Base-by-base conservation (phyloP, 2,113 vertebrate species). In the Neopipo cinnamomea region DNA sequence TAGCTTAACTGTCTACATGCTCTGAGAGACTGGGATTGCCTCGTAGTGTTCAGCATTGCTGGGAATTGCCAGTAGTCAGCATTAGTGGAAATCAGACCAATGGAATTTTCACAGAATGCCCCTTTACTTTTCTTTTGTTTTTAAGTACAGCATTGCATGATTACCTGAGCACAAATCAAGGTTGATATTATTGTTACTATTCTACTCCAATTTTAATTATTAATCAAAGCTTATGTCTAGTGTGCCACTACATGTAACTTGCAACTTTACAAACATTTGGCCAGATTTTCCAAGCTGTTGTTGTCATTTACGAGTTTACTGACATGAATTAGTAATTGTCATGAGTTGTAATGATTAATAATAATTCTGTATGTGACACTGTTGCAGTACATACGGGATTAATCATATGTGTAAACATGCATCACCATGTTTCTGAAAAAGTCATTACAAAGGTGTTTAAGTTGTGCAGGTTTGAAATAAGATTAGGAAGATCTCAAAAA, bases 91-190 rank as follows among this genome's bases (percentile, higher is more conserved):
- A 16, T 56, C 52, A 75, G 53, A 56, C 59, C 11, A 14, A 6
- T 35, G 35, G 47, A 74, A 92, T 94, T 87, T 72, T 70, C 46
- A 52, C 52, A 71, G 61, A 68, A 71, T 83, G 35, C 44, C 66
- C 56, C 58, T 83, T 92, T 95, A 23, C 39, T 94, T 83, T 72
- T 70, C 16, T 83, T 84, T 56, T 52, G 20, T n/a, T 91, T 96
- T 92, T 81, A 92, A 85, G n/a, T 71, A 35, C 18, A 70, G 23
- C 11, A 15, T 22, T 67, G 44, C 72, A 79, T 68, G 49, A 68
- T 71, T 87, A 75, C 44, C 22, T 81, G 65, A 95, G 39, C 73
- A 65, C 37, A 79, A 82, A 42, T 89, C 52, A 76, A 87, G 73
- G 30, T 15, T 91, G 52, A 55, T 23, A 21, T 82, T 70, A 30